These are phyloP conservation scores for Elephantulus edwardii DNA, from an alignment of 2,113 vertebrate genomes.

Conservation along the genomic window DNA sequence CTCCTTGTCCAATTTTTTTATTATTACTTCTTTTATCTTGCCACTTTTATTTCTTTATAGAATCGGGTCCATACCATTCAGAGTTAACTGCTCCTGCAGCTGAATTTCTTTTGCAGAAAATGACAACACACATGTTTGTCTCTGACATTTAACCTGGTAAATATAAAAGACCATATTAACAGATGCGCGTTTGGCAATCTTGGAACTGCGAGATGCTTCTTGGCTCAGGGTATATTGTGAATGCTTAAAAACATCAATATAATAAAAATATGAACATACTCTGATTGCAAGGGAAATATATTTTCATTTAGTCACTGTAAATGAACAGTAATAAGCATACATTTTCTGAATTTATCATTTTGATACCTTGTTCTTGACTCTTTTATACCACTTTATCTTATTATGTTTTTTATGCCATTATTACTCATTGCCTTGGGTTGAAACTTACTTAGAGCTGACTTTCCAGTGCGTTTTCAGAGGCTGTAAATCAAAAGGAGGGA, in stretches of 20 bases:
- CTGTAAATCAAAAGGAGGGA: too few species aligned
- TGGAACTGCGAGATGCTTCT: not conserved
- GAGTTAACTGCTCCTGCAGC: conserved; percentile 16
- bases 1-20: not conserved
- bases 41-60: conserved; percentile 6
- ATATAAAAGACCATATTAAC: conserved; percentile 46
- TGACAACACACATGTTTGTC: conserved; percentile 35
- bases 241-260: not conserved
- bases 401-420: too few species aligned
- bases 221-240: not conserved
- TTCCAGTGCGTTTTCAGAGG: too few species aligned
- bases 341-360: not conserved
- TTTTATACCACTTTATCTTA: not conserved
- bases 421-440: too few species aligned
- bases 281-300: not conserved
- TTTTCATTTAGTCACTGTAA: conserved; percentile 11
- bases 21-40: not conserved
- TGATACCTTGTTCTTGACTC: not conserved
- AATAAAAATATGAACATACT: not conserved
- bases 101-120: conserved; percentile 55
- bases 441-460: too few species aligned
- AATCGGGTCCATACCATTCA: conserved; percentile 40
- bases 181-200: not conserved
- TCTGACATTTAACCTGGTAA: conserved; percentile 46
- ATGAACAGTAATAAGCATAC: not conserved